Base-by-base conservation (phyloP, 1,140 invertebrate species). In the Caenorhabditis briggsae region DNA sequence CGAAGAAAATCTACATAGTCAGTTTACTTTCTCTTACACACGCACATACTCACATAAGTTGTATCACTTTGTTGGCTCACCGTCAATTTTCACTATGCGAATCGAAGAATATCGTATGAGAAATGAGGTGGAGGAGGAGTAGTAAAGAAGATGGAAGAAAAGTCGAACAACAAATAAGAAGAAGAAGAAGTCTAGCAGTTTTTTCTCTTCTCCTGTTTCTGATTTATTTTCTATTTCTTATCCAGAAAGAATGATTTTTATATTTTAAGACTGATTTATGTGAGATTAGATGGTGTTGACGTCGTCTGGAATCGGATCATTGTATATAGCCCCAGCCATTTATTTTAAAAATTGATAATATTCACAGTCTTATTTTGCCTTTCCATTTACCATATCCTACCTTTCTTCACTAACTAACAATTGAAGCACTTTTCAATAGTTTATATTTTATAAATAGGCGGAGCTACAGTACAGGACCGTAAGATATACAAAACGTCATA, bases 161-260 rank as follows among this genome's bases (percentile, higher is more conserved):
- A 78, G 70, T 78, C 70, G 70, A 78, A 78, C 70, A 78, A 78
- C 50, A 78, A 78, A 78, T 50, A 78, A 12, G 43, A 46, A 78
- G n/a, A n/a, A 33, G 33, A 33, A 12, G 43, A 46, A 78, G n/a
- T 25, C 59, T 23, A 50, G 16, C 43, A 78, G n/a, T 50, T 78
- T 78, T 78, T 50, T 50, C 33, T 33, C 33, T 33, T 33, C 33
- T 33, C 33, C 33, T 33, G 33, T 33, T 9, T 33, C 20, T 33
- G 11, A 64, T 64, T 23, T 41, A 5, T 65, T 33, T 65, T 33
- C 18, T 64, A 65, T 65, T 9, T 59, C 18, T 5, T 65, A 65
- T 65, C 11, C 18, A 59, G n/a, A 5, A 14, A n/a, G n/a, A n/a
- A n/a, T n/a, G n/a, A 8, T 53, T 53, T 16, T 53, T 5, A 53